Percentiles rank a stretch among this genome's conserved stretches.
These are phyloP conservation scores for Spondyliosoma cantharus DNA, from an alignment of 2,797 vertebrate species.

Conservation along the genomic window DNA sequence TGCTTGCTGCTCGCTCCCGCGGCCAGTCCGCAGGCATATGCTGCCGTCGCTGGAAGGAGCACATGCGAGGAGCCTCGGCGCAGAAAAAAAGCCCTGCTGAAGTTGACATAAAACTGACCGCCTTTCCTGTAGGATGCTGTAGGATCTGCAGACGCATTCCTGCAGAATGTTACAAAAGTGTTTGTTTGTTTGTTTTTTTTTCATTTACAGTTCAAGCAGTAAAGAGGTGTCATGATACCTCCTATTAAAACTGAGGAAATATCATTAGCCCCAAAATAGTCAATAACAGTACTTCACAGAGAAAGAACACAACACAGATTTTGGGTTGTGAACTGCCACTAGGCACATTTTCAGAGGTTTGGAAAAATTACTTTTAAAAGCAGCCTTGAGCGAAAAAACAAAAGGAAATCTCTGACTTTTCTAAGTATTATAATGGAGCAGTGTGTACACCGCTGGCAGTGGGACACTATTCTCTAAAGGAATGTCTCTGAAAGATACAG, in stretches of 20 bases:
- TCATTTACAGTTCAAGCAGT: conserved; percentile 45
- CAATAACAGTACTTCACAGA: conserved; percentile 66
- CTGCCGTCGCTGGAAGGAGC: conserved; percentile 33
- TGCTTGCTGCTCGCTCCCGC: conserved; percentile 14
- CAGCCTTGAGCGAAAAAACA: conserved; percentile 44
- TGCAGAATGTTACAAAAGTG: conserved; percentile 48
- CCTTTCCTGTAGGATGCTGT: conserved; percentile 2
- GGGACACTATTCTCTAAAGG: conserved; percentile 58
- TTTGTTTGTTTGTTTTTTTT: conserved; percentile 20
- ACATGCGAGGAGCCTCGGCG: neutral
- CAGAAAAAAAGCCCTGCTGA: neutral
- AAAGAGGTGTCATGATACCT: conserved; percentile 31
- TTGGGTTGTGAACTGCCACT: conserved; percentile 60
- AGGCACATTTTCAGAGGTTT: conserved; percentile 72
- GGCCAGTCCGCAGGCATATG: conserved; percentile 53
- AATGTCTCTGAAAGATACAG: conserved; percentile 63
- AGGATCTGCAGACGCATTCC: neutral
- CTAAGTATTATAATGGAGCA: conserved; percentile 37
- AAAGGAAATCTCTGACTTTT: conserved; percentile 18
- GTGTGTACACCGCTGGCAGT: conserved; percentile 66
- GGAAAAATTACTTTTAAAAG: conserved; percentile 50
- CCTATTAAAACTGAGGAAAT: conserved; percentile 51
- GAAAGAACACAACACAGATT: conserved; percentile 44
- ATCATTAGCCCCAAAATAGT: conserved; percentile 54
- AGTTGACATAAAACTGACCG: neutral